Evolutionary conservation across 37 sponge, comb jelly and placozoan species (phyloP), one percentile per base, ranked within the genome.

Genomic region (Cladorhizidae sp.): DNA sequence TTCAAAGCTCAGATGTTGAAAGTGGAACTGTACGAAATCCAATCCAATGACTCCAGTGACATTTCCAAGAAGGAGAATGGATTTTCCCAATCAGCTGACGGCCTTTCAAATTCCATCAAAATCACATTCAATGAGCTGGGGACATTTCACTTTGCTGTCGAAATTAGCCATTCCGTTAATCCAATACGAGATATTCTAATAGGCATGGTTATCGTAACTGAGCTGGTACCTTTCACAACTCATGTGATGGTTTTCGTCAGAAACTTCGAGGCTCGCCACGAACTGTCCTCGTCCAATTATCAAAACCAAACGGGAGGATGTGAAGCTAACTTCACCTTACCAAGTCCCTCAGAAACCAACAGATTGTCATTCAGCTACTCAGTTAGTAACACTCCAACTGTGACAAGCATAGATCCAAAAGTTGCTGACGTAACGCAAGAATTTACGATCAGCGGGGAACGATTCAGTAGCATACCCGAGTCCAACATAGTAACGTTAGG

Each of bases 381-480:
- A 12, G 11, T 58, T 40, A 81, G 86, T 63, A 28, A 22, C 43
- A 90, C 91, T 37, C 91, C 91, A 15, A 20, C 36, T 26, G 78
- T 85, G 35, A 28, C 18, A 37, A 21, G 33, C 1, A 72, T 90
- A 18, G 38, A 58, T 18, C 82, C 91, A 64, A 29, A 65, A 5
- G 31, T 14, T 32, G 67, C 35, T 32, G 20, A 28, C 3, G 67
- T 28, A 0, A 51, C 73, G 29, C 67, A 85, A 17, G 59, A n/a
- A 35, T 75, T 85, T 3, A 23, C 21, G 0, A 42, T 78, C 70
- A 84, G 15, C 18, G 89, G 89, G 0, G 5, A 21, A 12, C 22
- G 65, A 8, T 83, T 89, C 22, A 70, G 62, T 36, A 17, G 37
- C 20, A 52, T 8, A 0, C 26, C 8, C 6, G 33, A 35, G 33